phyloP scores from a whole-genome alignment of 2,888 invertebrate species.

The Zootermopsis nevadensis region DNA sequence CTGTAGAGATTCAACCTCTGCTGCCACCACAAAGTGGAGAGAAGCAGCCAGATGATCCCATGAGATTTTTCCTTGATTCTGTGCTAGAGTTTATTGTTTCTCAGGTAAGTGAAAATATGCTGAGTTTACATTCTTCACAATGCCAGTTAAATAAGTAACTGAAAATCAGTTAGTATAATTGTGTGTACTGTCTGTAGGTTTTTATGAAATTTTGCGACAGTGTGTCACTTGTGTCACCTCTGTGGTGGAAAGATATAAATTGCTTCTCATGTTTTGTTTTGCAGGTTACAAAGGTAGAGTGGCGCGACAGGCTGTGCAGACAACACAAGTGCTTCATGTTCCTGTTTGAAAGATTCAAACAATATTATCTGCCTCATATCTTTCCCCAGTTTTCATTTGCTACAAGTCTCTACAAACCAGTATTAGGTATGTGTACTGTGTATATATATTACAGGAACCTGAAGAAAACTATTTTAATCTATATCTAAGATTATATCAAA shows the following conservation, averaged over 20 bases:
- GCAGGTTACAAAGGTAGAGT: slow-evolving; percentile 85
- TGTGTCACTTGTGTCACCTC: no score
- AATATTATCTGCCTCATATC: slow-evolving; percentile 88
- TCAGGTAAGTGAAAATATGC: slow-evolving; percentile 67
- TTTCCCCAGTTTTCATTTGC: slow-evolving; percentile 86
- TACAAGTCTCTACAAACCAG: slow-evolving; percentile 86
- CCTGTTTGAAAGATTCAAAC: slow-evolving; percentile 90
- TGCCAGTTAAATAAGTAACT: no score
- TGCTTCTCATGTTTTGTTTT: slow-evolving; percentile 41
- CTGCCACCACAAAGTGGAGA: slow-evolving; percentile 87
- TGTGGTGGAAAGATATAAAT: not conserved
- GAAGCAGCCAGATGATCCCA: slow-evolving; percentile 84
- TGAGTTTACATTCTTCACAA: not conserved
- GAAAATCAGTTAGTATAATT: no score
- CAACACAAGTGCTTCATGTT: slow-evolving; percentile 91
- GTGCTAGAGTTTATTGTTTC: slow-evolving; percentile 92
- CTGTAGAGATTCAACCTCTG: slow-evolving; percentile 82
- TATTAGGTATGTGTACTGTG: slow-evolving; percentile 68
- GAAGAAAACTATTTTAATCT: no score
- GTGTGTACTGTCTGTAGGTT: no score
- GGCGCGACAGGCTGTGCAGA: slow-evolving; percentile 85
- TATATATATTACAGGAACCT: not conserved
- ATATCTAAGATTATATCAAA: no score
- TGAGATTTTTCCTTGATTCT: slow-evolving; percentile 87
- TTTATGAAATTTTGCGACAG: no score